Evolutionary conservation across 2,113 vertebrate species (phyloP).

Genomic region (Tetrao urogallus): DNA sequence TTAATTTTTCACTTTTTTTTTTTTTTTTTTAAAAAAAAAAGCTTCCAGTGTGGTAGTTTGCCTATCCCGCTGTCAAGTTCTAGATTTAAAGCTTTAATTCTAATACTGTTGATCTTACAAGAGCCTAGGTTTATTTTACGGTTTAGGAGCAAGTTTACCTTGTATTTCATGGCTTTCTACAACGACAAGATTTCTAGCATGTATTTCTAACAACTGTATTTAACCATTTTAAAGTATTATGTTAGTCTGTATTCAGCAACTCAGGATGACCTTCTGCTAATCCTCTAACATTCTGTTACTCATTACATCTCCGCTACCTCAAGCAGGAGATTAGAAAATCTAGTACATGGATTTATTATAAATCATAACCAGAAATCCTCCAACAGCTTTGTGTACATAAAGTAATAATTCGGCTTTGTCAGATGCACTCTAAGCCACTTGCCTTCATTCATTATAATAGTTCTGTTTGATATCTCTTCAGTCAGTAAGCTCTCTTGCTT

Average conservation of each 20-base stretch:
- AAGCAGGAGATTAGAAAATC: conserved; percentile 49
- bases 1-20: not conserved
- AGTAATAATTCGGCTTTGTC: not conserved
- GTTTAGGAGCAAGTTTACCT: not conserved
- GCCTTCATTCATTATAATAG: not conserved
- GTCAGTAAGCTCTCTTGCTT: not conserved
- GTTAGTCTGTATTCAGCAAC: conserved; percentile 11
- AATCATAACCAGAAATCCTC: conserved; percentile 42
- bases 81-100: not conserved
- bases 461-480: not conserved
- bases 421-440: not conserved
- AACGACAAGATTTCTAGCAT: not conserved
- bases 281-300: conserved; percentile 46
- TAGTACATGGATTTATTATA: conserved; percentile 22
- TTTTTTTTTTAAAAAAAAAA: not conserved
- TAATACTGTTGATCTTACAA: not conserved
- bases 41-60: not conserved
- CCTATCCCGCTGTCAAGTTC: not conserved
- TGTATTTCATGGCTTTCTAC: not conserved
- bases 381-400: conserved; percentile 13
- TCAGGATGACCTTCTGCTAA: conserved; percentile 51
- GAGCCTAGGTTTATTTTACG: not conserved
- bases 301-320: conserved; percentile 50
- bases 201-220: not conserved
- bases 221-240: conserved; percentile 1